Conservation (phyloP, 2,113 vertebrate species). For the Phaetusa simplex region DNA sequence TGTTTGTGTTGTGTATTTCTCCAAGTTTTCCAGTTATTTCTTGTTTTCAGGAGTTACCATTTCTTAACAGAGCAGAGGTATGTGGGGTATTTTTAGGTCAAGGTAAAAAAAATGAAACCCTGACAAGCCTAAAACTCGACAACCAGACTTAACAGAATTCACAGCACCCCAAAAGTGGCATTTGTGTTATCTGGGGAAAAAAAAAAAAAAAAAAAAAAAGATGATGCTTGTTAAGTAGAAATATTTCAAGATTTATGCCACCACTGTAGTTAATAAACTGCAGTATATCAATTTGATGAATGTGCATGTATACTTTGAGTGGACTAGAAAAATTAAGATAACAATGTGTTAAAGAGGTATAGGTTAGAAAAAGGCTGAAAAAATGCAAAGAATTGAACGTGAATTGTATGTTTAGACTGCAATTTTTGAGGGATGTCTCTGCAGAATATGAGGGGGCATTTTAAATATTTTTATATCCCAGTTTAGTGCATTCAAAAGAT, state of each 20-base stretch:
- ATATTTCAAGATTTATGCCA: background rate
- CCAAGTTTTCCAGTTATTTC: background rate
- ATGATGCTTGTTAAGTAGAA: background rate
- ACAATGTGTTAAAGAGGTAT: background rate
- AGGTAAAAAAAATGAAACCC: background rate
- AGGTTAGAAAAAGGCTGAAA: background rate
- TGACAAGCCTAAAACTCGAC: background rate
- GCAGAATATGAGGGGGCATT: background rate
- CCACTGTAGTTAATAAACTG: background rate
- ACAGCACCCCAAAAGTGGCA: background rate
- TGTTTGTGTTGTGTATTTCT: background rate
- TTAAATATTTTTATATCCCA: background rate
- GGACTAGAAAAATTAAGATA: background rate
- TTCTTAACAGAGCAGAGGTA: rapidly evolving
- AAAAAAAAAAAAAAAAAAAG: background rate
- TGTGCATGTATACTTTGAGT: background rate
- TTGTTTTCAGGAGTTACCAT: background rate
- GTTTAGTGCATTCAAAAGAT: background rate
- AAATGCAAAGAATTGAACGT: background rate
- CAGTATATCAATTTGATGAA: background rate
- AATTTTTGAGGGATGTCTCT: background rate
- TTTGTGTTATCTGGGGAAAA: background rate
- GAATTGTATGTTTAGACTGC: background rate
- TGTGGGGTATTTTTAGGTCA: background rate
- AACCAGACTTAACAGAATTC: background rate